Conservation (phyloP, 1,140 invertebrate genomes). For the Pomacea maculata region DNA sequence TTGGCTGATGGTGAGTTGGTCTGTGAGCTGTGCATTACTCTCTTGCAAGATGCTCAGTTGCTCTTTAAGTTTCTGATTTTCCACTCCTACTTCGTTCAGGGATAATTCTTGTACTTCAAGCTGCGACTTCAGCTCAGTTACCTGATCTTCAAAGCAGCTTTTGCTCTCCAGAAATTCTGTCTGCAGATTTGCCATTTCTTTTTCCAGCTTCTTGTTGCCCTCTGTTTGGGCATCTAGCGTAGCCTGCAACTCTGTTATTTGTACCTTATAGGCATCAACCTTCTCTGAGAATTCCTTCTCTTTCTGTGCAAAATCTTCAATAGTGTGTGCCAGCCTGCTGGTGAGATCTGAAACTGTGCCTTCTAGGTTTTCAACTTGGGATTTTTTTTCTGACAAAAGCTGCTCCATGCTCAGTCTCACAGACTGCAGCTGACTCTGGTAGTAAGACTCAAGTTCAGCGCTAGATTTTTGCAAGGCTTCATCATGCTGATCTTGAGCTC, state of each 20-base stretch:
- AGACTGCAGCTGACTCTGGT: slow-evolving; percentile 41
- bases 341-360: slow-evolving; percentile 3
- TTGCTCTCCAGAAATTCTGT: slow-evolving; percentile 29
- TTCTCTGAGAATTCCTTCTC: slow-evolving; percentile 17
- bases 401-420: slow-evolving; percentile 37
- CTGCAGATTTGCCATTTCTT: slow-evolving; percentile 34
- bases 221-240: slow-evolving; percentile 24
- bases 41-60: slow-evolving; percentile 23
- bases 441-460: slow-evolving; percentile 42
- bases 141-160: slow-evolving; percentile 21
- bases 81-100: slow-evolving; percentile 16
- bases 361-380: slow-evolving; percentile 27
- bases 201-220: slow-evolving; percentile 29
- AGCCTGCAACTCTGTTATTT: slow-evolving; percentile 29
- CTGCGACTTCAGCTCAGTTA: slow-evolving; percentile 24
- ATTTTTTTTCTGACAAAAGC: slow-evolving; percentile 42
- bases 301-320: background rate
- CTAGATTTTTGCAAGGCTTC: slow-evolving; percentile 31
- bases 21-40: slow-evolving; percentile 11
- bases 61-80: slow-evolving; percentile 18
- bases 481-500: slow-evolving; percentile 42
- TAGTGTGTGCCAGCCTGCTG: background rate
- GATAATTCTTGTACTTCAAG: slow-evolving; percentile 29
- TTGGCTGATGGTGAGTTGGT: slow-evolving; percentile 13
- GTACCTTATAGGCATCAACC: slow-evolving; percentile 21